Base-by-base conservation (phyloP, 2,113 vertebrate genomes). In the Phodopus roborovskii region DNA sequence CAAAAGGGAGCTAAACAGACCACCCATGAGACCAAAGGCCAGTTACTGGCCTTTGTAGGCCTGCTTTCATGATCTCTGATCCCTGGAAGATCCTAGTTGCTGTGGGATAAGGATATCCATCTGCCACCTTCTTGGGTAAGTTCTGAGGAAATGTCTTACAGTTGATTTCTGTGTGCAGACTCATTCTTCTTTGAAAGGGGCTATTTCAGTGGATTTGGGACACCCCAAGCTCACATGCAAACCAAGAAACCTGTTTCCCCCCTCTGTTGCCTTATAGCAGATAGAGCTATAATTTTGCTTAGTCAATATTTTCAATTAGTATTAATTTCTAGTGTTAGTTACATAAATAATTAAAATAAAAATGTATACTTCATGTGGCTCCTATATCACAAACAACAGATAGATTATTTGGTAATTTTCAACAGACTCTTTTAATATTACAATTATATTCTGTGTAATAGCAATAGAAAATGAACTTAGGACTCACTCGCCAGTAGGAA, bases 351-450 rank as follows among this genome's bases (percentile, higher is more conserved):
- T 96, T 73, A 93, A 97, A 93, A 86, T 3, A 0, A 74, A 97
- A 95, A 48, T 96, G 74, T 68, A 22, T 94, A 93, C 87, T 95
- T 82, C 92, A 13, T 19, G 30, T 88, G 36, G 66, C 17, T 92
- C 8, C 0, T 62, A 84, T 97, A 92, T 92, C 56, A 82, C 15
- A 96, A 71, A 81, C 48, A 85, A 42, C 73, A 93, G 60, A 96
- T 48, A 93, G 48, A 97, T 64, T 48, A 95, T 24, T 90, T 95
- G 91, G 16, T 48, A 84, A 94, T 97, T 97, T 97, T 96, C 90
- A 94, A 83, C 90, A 53, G 9, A 33, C 60, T 42, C 3, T 92
- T 97, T 90, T 95, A 97, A 94, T 58, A 79, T 94, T 96, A 95
- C 88, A 66, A 92, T 88, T 96, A 42, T 45, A 92, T 88, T 96